Evolutionary conservation across 2,113 vertebrate genomes (phyloP).

Genomic region (Scortum barcoo): DNA sequence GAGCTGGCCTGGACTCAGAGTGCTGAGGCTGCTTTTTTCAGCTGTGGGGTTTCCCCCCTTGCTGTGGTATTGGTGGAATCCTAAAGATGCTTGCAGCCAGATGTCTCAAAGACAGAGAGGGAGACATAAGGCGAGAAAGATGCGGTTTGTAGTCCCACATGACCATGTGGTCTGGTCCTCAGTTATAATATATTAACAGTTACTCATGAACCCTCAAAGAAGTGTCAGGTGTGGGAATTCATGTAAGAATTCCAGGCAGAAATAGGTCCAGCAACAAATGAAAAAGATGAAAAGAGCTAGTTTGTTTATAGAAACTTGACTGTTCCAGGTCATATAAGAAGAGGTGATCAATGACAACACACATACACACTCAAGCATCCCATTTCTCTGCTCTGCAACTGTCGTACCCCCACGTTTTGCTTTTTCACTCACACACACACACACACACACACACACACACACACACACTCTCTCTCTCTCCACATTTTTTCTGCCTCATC

Average conservation of each 20-base stretch:
- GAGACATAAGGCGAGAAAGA: constrained; percentile 35
- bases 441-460: neutral
- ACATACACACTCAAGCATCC: constrained; percentile 5
- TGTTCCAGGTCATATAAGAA: constrained; percentile 16
- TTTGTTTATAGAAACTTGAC: constrained; percentile 35
- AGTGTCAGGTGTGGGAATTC: neutral
- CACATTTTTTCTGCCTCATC: constrained; percentile 42
- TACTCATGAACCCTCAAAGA: neutral
- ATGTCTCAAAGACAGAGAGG: constrained; percentile 66
- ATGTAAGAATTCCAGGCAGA: neutral
- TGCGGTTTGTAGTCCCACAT: constrained; percentile 10
- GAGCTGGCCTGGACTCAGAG: constrained; percentile 54
- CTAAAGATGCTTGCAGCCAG: constrained; percentile 73
- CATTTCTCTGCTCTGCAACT: constrained; percentile 25
- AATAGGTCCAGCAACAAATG: neutral
- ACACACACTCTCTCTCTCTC: neutral
- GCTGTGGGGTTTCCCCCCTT: constrained; percentile 71
- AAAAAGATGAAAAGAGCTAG: constrained; percentile 13
- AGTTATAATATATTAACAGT: neutral
- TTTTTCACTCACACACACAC: neutral
- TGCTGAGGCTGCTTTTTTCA: constrained; percentile 75
- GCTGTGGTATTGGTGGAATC: constrained; percentile 78
- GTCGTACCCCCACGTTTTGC: constrained; percentile 11
- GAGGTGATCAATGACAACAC: neutral
- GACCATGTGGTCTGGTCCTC: too few species aligned